Evolutionary conservation across 2,113 vertebrate genomes (phyloP), one percentile per base, ranked within the genome.

Genomic region (Lepus timidus): DNA sequence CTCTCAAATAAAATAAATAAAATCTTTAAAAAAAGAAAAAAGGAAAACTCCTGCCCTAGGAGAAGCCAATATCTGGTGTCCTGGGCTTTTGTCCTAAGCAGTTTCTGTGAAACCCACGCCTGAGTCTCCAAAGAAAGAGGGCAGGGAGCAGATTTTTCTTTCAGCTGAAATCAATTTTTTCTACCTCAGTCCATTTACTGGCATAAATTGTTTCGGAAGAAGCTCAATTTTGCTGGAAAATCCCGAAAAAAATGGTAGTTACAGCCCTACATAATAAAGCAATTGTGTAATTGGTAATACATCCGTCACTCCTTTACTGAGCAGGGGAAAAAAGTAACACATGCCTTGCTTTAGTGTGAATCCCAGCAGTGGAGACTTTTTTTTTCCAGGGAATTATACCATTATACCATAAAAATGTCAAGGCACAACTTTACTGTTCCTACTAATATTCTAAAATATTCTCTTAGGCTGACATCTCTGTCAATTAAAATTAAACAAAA

Each of bases 381-480:
- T 97, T 74, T 62, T 91, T 88, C 86, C 94, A 0, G 90, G 97
- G 98, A 98, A 98, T 98, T 98, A 98, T 98, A 97, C 98, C 98
- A 98, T 98, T 98, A 98, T 98, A 98, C 98, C 98, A 98, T 99
- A 98, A 98, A 98, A 98, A 95, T 98, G 98, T 99, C 98, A 99
- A 98, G 98, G 94, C 98, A 95, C 68, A 97, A 98, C 98, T 98
- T 98, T 98, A 99, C 98, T 98, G 98, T 99, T 98, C 98, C 97
- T 97, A 88, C 98, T 98, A 98, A 99, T 98, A 99, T 98, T 98
- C 98, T 98, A 98, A 98, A 98, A 98, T 98, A 98, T 98, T 98
- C 98, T 99, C 98, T 98, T 96, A 97, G 95, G 98, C 98, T 98
- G 98, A 98, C 98, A 98, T 98, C 98, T 98, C 98, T 98, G 98